Conservation (phyloP, 2,797 vertebrate species). For the Diglossa cyanea region DNA sequence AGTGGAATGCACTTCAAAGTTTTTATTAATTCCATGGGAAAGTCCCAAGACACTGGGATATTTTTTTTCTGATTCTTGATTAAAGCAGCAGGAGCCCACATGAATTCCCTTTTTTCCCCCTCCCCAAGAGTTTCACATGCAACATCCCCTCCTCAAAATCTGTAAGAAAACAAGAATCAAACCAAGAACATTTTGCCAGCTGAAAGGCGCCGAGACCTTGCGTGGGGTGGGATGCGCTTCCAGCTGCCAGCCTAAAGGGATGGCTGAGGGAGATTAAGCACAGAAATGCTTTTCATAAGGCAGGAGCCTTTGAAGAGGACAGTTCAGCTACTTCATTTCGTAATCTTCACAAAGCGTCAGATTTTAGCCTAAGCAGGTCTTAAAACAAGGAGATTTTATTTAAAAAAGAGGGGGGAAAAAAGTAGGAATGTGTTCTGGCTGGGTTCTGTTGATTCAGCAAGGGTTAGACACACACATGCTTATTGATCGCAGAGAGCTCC, state of each 20-base stretch:
- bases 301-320: conserved; percentile 12
- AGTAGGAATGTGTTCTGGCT: conserved; percentile 49
- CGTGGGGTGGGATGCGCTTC: background rate
- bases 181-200: background rate
- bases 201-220: background rate
- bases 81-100: background rate
- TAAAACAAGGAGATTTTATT: conserved; percentile 59
- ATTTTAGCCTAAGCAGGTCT: conserved; percentile 59
- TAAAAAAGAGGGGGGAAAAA: background rate
- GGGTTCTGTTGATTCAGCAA: conserved; percentile 65
- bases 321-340: conserved; percentile 48
- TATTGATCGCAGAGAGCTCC: conserved; percentile 67
- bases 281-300: conserved; percentile 52
- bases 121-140: background rate
- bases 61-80: conserved; percentile 1
- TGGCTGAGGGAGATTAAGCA: background rate
- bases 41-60: background rate
- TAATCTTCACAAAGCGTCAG: conserved; percentile 50
- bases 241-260: conserved; percentile 49
- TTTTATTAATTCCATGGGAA: conserved; percentile 6
- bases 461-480: conserved; percentile 66
- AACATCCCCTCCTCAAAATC: background rate
- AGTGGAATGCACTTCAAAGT: background rate
- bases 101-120: background rate
- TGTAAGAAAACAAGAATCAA: background rate